Conservation (phyloP, 2,113 vertebrate genomes). For the Pseudorasbora parva region DNA sequence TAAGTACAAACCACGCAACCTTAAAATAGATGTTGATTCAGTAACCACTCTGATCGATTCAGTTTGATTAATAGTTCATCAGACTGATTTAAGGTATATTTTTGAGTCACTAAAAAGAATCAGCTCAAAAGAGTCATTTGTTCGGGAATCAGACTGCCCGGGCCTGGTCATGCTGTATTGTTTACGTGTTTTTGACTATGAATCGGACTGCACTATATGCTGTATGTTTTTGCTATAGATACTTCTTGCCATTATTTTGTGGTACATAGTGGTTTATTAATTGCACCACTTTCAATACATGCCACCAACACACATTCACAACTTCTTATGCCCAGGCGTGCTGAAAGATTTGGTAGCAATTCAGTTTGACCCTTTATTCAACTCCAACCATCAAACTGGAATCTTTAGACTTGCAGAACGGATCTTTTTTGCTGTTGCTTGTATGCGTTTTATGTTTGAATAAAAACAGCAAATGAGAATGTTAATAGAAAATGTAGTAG, state of each 20-base stretch:
- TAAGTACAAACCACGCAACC: too few species aligned
- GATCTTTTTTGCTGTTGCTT: slow-evolving; percentile 31
- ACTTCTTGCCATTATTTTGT: background rate
- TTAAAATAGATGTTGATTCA: too few species aligned
- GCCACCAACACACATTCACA: background rate
- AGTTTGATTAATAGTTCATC: background rate
- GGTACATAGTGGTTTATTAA: background rate
- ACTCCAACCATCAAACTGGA: slow-evolving; percentile 40
- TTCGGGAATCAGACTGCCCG: background rate
- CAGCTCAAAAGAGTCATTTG: background rate
- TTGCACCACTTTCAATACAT: background rate
- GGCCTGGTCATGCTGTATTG: background rate
- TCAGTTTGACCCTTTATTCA: background rate
- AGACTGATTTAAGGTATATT: background rate
- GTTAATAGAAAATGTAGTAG: slow-evolving; percentile 55
- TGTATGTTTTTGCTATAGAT: too few species aligned
- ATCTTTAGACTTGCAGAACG: slow-evolving; percentile 59
- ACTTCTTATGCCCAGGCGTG: background rate
- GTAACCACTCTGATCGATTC: background rate
- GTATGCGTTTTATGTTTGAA: slow-evolving; percentile 25
- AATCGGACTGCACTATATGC: too few species aligned
- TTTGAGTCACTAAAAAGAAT: background rate
- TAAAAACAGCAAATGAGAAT: slow-evolving; percentile 40
- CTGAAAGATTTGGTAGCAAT: background rate
- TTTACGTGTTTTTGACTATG: background rate